Percentiles rank a stretch among this genome's conserved stretches.
Evolutionary conservation across 2,888 invertebrate species (phyloP).

Genomic region (Leptodirus hochenwartii): DNA sequence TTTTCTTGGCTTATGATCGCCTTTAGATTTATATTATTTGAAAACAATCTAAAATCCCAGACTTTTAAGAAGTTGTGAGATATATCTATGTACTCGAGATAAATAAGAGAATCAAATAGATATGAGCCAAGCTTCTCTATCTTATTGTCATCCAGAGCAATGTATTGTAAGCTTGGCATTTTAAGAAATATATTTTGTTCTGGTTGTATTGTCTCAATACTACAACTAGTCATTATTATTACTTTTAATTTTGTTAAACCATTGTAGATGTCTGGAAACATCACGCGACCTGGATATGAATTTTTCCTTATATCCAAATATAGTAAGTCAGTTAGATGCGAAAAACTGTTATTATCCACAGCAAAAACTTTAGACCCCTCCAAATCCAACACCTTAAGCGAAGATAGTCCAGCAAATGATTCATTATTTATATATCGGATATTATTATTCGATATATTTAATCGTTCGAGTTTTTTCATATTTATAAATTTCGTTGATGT

Average conservation of each 20-base stretch:
- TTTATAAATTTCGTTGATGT: constrained; percentile 30
- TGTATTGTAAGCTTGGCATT: constrained; percentile 31
- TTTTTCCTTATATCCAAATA: constrained; percentile 36
- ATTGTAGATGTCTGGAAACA: constrained; percentile 25
- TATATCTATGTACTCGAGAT: constrained; percentile 30
- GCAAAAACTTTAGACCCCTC: constrained; percentile 33
- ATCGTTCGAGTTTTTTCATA: constrained; percentile 28
- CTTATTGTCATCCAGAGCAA: constrained; percentile 32
- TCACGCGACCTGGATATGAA: constrained; percentile 22
- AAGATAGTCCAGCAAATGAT: constrained; percentile 32
- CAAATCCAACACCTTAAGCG: constrained; percentile 31
- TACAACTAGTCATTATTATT: constrained; percentile 32
- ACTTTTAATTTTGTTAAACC: constrained; percentile 32
- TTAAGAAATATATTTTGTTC: constrained; percentile 32
- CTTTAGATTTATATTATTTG: constrained; percentile 26
- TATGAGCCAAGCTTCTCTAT: constrained; percentile 28
- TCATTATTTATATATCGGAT: constrained; percentile 31
- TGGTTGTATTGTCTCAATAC: constrained; percentile 26
- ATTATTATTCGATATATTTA: constrained; percentile 36
- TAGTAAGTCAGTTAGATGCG: constrained; percentile 26
- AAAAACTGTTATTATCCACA: constrained; percentile 31
- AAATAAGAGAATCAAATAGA: constrained; percentile 28
- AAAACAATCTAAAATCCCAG: constrained; percentile 34
- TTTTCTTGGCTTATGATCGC: constrained; percentile 31
- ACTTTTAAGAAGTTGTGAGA: constrained; percentile 32